These are phyloP conservation scores for Empidonax alnorum DNA, from an alignment of 2,113 vertebrate genomes.

Conservation along the genomic window DNA sequence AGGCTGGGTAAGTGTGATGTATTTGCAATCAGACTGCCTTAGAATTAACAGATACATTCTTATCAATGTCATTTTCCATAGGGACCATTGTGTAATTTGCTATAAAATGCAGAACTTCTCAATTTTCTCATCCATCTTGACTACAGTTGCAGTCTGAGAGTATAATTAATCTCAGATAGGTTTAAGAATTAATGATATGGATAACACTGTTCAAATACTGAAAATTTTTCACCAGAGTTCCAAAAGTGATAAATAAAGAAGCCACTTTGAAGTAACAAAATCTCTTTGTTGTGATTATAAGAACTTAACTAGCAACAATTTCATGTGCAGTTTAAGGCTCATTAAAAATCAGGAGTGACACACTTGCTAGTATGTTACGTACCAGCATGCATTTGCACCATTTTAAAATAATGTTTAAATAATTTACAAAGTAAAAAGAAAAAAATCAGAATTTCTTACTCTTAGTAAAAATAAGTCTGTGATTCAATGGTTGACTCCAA, in stretches of 20 bases:
- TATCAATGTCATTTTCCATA: background rate
- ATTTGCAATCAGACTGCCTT: background rate
- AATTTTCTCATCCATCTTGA: background rate
- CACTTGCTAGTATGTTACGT: background rate
- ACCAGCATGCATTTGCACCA: background rate
- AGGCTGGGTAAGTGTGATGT: background rate
- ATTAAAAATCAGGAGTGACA: background rate
- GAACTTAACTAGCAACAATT: background rate
- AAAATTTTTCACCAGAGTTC: background rate
- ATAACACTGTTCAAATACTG: background rate
- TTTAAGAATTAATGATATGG: background rate
- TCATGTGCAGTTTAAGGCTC: background rate
- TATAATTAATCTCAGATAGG: background rate
- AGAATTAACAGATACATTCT: background rate
- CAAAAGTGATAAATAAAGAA: background rate
- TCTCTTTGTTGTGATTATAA: background rate
- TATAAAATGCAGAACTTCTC: background rate
- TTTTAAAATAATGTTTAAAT: background rate
- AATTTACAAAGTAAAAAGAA: background rate
- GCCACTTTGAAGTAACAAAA: background rate
- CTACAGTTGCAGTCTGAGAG: background rate
- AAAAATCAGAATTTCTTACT: background rate
- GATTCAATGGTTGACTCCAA: background rate
- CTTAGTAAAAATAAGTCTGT: background rate
- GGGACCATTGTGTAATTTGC: background rate